phyloP scores from a whole-genome alignment of 1,140 invertebrate genomes.

The Platorchestia sp. region DNA sequence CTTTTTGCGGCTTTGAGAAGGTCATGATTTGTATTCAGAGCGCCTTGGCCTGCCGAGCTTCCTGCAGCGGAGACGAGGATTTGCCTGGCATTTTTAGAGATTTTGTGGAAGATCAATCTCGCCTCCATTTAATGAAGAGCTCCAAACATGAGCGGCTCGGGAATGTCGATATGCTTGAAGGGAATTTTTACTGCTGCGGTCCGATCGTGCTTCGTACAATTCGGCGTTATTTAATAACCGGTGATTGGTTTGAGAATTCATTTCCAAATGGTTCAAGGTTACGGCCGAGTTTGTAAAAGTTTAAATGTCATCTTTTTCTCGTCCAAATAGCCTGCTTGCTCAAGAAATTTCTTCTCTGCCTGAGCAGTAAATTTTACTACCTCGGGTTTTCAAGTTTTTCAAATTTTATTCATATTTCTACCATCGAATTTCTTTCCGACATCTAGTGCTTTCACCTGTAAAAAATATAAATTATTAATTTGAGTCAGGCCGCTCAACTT shows the following conservation, averaged over 20 bases:
- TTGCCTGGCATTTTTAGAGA: neutral
- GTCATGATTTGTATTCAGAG: neutral
- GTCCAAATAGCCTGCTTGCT: no score
- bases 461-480: no score
- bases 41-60: neutral
- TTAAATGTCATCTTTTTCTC: no score
- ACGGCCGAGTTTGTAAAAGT: no score
- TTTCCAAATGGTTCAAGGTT: neutral
- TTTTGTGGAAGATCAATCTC: neutral
- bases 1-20: neutral
- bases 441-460: no score
- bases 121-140: neutral
- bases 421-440: no score
- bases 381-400: no score
- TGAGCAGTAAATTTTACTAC: neutral
- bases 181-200: neutral
- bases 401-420: no score
- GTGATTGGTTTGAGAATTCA: neutral
- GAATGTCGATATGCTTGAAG: neutral
- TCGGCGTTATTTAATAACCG: neutral
- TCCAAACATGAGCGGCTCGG: neutral
- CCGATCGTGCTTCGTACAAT: neutral
- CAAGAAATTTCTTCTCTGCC: neutral
- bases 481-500: no score
- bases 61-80: neutral